Percentiles rank a stretch among this genome's conserved stretches.
Evolutionary conservation across 2,888 invertebrate species (phyloP).

Genomic region (Thereva nobilitata): DNA sequence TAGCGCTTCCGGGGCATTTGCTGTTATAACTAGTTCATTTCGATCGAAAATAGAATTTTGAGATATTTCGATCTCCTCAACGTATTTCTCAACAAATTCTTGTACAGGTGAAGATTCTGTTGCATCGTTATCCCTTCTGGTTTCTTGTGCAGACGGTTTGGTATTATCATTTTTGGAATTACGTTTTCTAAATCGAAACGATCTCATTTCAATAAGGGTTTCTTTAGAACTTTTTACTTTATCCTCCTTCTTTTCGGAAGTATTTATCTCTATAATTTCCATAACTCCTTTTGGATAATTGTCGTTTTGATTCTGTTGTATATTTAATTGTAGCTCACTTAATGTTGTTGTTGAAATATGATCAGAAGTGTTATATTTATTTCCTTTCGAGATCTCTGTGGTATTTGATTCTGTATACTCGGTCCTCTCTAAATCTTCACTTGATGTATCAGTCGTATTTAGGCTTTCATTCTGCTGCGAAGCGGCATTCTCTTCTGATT

Average conservation of each 20-base stretch:
- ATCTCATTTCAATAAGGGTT: constrained; percentile 39
- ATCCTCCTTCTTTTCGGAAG: constrained; percentile 11
- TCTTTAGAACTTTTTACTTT: constrained; percentile 4
- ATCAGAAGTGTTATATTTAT: no score
- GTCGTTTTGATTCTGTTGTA: no score
- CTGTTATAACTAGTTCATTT: background rate
- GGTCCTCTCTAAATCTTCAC: no score
- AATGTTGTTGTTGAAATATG: no score
- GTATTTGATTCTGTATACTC: no score
- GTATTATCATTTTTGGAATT: background rate
- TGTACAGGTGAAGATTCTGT: background rate
- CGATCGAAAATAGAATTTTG: no score
- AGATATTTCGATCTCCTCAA: no score
- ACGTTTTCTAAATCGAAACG: constrained; percentile 38
- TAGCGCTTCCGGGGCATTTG: background rate
- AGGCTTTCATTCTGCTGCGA: background rate
- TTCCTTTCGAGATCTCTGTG: no score
- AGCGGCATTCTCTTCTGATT: background rate
- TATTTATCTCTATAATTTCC: background rate
- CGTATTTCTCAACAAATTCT: no score
- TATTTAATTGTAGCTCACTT: no score
- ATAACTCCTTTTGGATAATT: background rate
- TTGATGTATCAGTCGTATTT: background rate
- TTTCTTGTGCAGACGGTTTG: background rate
- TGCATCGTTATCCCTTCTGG: background rate